Conservation (phyloP, 2,797 vertebrate genomes). For the Scomberomorus guttatus region DNA sequence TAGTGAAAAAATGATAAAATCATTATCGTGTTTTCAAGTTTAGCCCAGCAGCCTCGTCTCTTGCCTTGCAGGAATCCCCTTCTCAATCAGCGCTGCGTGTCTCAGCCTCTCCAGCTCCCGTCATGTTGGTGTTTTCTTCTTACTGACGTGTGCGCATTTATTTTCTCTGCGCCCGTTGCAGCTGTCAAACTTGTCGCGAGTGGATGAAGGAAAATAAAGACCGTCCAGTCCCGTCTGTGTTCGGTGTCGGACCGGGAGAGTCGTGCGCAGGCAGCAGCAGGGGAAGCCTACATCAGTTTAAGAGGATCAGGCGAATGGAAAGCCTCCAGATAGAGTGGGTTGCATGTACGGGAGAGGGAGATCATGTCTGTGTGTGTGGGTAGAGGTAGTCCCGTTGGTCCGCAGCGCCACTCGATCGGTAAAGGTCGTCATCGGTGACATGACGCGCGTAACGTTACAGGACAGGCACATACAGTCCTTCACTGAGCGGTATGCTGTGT, state of each 20-base stretch:
- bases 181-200: conserved; percentile 45
- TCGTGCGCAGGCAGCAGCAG: conserved; percentile 31
- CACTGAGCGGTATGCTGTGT: too few species aligned
- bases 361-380: not conserved
- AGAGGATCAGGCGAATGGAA: conserved; percentile 49
- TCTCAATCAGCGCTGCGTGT: not conserved
- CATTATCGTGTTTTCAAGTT: not conserved
- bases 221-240: not conserved
- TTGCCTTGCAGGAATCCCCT: not conserved
- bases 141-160: not conserved
- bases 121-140: not conserved
- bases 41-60: not conserved
- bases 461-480: conserved; percentile 18
- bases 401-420: conserved; percentile 28
- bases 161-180: not conserved
- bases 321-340: conserved; percentile 13
- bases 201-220: not conserved
- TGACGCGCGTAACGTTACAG: conserved; percentile 4
- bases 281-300: conserved; percentile 39
- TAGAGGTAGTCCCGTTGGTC: not conserved
- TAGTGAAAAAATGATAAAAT: not conserved
- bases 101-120: not conserved
- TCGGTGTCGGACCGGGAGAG: conserved; percentile 6
- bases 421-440: conserved; percentile 29
- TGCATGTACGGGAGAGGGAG: conserved; percentile 9